These are phyloP conservation scores for Planococcus citri DNA, from an alignment of 1,140 invertebrate genomes.

Conservation along the genomic window DNA sequence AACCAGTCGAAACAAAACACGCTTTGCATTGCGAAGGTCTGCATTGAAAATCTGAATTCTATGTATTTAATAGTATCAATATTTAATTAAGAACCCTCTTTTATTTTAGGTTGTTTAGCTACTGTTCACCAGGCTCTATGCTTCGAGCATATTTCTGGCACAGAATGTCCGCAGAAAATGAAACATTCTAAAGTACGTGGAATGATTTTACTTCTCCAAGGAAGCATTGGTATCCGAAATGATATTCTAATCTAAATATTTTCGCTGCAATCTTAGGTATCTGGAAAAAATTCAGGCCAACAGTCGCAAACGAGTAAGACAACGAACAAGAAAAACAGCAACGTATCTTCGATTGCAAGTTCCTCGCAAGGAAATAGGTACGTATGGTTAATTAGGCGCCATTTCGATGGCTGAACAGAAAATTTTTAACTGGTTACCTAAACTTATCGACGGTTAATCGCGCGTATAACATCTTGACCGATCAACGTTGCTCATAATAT, in stretches of 20 bases:
- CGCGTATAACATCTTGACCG: background rate
- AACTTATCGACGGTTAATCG: too few relatives aligned
- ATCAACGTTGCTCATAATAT: background rate
- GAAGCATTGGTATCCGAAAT: too few relatives aligned
- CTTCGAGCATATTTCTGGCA: slow-evolving; percentile 57
- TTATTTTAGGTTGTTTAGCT: slow-evolving; percentile 57
- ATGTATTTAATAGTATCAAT: slow-evolving; percentile 29
- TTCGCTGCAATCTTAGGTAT: background rate
- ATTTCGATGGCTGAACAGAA: too few relatives aligned
- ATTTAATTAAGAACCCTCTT: slow-evolving; percentile 13
- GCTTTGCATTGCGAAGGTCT: slow-evolving; percentile 57
- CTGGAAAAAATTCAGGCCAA: background rate
- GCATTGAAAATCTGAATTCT: too few relatives aligned
- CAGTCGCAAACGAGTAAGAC: background rate
- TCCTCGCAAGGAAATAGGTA: slow-evolving; percentile 9
- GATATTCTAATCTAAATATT: too few relatives aligned
- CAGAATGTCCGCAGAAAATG: background rate
- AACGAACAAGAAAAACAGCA: slow-evolving; percentile 2
- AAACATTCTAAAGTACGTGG: background rate
- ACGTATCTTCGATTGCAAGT: background rate
- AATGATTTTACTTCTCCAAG: background rate
- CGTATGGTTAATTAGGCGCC: background rate
- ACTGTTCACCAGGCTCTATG: slow-evolving; percentile 75
- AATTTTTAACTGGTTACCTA: too few relatives aligned
- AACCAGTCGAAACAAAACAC: slow-evolving; percentile 64